Evolutionary conservation across 1,140 invertebrate genomes (phyloP).

Genomic region (Leptinotarsa undecemlineata): DNA sequence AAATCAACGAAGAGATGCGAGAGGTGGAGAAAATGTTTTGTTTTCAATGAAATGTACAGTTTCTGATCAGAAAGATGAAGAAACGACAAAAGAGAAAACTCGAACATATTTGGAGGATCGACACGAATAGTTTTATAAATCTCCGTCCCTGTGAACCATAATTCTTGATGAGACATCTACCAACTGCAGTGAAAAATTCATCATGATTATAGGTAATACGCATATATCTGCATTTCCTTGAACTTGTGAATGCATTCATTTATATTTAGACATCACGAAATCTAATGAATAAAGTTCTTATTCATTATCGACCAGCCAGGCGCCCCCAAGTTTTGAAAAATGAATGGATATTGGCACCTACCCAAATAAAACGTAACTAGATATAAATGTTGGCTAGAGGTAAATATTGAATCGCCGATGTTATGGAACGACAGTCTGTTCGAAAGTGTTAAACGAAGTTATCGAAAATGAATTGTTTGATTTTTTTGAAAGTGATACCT

Average conservation of each 20-base stretch:
- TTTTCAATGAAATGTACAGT: too few relatives aligned
- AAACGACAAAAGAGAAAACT: too few relatives aligned
- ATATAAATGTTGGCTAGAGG: conserved; percentile 5
- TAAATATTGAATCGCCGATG: neutral
- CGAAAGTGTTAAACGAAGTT: neutral
- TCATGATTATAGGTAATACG: too few relatives aligned
- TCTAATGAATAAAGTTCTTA: neutral
- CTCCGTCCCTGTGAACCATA: too few relatives aligned
- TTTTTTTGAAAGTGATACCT: conserved; percentile 5
- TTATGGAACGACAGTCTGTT: neutral
- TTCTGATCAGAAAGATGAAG: too few relatives aligned
- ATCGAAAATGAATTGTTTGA: conserved; percentile 7
- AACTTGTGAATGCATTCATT: neutral
- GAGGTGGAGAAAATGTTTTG: too few relatives aligned
- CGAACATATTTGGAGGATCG: too few relatives aligned
- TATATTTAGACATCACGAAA: neutral
- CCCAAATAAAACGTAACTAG: conserved; percentile 8
- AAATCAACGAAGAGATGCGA: too few relatives aligned
- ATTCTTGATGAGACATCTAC: too few relatives aligned
- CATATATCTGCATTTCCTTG: neutral
- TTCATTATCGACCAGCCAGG: neutral
- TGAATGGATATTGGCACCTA: conserved; percentile 4
- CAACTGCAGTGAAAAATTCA: too few relatives aligned
- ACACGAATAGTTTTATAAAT: too few relatives aligned
- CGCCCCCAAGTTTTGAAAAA: neutral